Percentiles rank a stretch among this genome's conserved stretches.
Conservation (phyloP, 2,888 invertebrate genomes). For the Noctua janthe region DNA sequence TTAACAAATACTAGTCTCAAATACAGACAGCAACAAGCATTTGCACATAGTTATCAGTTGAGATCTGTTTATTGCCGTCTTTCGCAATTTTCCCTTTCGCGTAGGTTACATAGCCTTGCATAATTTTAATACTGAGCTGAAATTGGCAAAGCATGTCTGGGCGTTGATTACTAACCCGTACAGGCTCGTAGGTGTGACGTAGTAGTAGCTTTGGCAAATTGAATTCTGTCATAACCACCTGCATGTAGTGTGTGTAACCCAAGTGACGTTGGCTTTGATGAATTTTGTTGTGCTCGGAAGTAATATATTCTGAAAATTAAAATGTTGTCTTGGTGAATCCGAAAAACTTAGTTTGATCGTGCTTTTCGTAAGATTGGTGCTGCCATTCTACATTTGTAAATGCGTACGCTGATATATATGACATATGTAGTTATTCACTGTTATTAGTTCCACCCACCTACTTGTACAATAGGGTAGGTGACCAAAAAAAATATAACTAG, state of each 20-base stretch:
- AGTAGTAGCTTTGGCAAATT: conserved; percentile 55
- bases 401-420: neutral
- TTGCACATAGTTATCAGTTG: conserved; percentile 45
- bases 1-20: conserved; percentile 26
- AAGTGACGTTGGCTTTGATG: conserved; percentile 36
- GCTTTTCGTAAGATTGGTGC: neutral
- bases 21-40: conserved; percentile 11
- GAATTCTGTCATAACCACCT: conserved; percentile 60
- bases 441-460: neutral
- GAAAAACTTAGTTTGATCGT: neutral
- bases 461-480: neutral
- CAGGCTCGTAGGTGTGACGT: conserved; percentile 53
- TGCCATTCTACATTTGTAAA: neutral
- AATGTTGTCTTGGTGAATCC: neutral
- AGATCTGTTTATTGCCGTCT: conserved; percentile 45
- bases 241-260: conserved; percentile 22
- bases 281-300: conserved; percentile 11
- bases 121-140: conserved; percentile 42
- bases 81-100: conserved; percentile 55
- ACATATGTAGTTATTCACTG: neutral
- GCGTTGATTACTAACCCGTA: conserved; percentile 54
- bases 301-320: neutral
- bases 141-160: conserved; percentile 46
- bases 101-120: conserved; percentile 51
- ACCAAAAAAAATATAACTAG: too few relatives aligned